Percentiles rank a stretch among this genome's conserved stretches.
These are phyloP conservation scores for Periophthalmodon schlosseri DNA, from an alignment of 2,113 vertebrate genomes.

Conservation along the genomic window DNA sequence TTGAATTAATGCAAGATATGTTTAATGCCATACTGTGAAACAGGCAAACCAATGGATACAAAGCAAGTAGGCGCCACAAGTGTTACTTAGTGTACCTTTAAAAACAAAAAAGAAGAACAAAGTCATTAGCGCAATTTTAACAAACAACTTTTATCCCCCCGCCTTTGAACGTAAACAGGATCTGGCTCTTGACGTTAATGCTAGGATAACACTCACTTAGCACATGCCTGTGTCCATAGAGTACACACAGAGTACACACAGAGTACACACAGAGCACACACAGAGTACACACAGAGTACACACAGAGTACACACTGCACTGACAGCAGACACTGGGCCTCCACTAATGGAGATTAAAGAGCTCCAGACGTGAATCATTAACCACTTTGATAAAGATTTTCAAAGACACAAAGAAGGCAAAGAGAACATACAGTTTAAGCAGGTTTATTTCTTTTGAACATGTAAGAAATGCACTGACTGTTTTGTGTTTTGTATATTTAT, in stretches of 20 bases:
- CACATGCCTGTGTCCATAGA: conserved; percentile 44
- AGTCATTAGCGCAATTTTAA: conserved; percentile 17
- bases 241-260: no score
- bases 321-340: conserved; percentile 17
- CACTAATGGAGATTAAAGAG: conserved; percentile 45
- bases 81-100: neutral
- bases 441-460: no score
- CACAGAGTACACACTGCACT: conserved; percentile 52
- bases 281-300: no score
- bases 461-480: no score
- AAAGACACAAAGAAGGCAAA: neutral
- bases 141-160: neutral
- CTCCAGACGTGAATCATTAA: conserved; percentile 61
- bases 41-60: no score
- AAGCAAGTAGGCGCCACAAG: no score
- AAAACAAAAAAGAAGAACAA: neutral
- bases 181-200: conserved; percentile 26
- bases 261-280: no score
- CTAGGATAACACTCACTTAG: conserved; percentile 55
- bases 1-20: no score
- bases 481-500: no score
- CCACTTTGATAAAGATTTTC: conserved; percentile 20
- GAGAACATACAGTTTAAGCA: neutral
- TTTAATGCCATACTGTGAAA: no score
- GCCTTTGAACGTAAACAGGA: conserved; percentile 59